phyloP scores from a whole-genome alignment of 1,140 invertebrate genomes.

The Galendromus occidentalis region DNA sequence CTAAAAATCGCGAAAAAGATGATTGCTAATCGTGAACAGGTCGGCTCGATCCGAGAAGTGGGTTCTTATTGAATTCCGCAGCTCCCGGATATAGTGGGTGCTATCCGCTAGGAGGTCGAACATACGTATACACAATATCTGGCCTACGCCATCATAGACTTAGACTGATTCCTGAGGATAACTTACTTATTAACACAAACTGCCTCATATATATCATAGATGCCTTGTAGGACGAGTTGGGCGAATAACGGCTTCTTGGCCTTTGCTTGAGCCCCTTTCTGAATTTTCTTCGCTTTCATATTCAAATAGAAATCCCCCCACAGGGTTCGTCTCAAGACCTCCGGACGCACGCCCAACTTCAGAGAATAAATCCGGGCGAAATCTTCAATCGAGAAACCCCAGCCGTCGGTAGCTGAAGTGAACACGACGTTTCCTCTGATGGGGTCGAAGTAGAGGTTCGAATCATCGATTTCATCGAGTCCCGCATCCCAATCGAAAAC shows the following conservation, averaged over 20 bases:
- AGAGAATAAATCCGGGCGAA: conserved; percentile 68
- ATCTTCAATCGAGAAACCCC: conserved; percentile 62
- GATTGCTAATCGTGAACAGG: too few species aligned
- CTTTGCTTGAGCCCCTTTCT: conserved; percentile 73
- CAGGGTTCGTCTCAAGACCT: conserved; percentile 49
- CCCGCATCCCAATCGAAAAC: conserved; percentile 52
- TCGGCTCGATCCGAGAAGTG: too few species aligned
- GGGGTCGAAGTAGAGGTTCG: conserved; percentile 70
- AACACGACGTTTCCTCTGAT: conserved; percentile 88
- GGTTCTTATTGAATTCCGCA: too few species aligned
- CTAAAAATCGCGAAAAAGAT: too few species aligned
- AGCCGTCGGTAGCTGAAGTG: conserved; percentile 83
- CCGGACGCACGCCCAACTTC: conserved; percentile 46
- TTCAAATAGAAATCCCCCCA: conserved; percentile 94
- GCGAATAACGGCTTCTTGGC: conserved; percentile 91
- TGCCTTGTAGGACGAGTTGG: conserved; percentile 77
- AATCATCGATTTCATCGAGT: conserved; percentile 68
- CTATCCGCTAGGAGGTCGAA: too few species aligned
- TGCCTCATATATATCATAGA: conserved; percentile 77
- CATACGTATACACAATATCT: not conserved
- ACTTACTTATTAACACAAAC: conserved; percentile 40
- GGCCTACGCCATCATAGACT: too few species aligned
- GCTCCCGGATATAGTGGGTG: too few species aligned
- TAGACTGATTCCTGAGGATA: too few species aligned
- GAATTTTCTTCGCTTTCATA: conserved; percentile 58